phyloP scores from a whole-genome alignment of 2,888 invertebrate species.

The Caenorhabditis panamensis region DNA sequence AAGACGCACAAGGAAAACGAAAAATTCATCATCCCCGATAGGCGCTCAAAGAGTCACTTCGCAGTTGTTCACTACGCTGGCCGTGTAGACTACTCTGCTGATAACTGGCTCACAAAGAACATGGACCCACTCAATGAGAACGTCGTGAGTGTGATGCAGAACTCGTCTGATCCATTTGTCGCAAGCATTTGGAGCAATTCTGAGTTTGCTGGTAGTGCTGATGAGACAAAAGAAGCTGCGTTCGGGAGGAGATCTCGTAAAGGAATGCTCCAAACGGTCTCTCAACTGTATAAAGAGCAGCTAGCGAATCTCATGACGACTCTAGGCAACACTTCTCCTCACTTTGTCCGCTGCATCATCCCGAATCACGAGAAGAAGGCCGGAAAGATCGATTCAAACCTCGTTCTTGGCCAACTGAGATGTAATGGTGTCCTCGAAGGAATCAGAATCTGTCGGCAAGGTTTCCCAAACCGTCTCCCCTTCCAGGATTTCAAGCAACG shows the following conservation, averaged over 20 bases:
- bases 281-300: constrained; percentile 94
- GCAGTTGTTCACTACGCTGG: constrained; percentile 85
- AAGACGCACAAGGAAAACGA: constrained; percentile 95
- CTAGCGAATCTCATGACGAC: constrained; percentile 92
- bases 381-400: constrained; percentile 96
- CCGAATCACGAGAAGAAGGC: constrained; percentile 99
- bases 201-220: constrained; percentile 97
- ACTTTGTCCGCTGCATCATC: constrained; percentile 99
- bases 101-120: constrained; percentile 99
- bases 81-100: constrained; percentile 91
- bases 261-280: constrained; percentile 96
- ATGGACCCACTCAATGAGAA: constrained; percentile 99
- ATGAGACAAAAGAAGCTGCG: constrained; percentile 93
- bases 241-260: constrained; percentile 89
- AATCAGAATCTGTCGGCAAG: constrained; percentile 98
- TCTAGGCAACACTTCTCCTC: constrained; percentile 95
- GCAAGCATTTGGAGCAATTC: constrained; percentile 99
- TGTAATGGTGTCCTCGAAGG: constrained; percentile 99
- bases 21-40: constrained; percentile 90
- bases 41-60: constrained; percentile 88
- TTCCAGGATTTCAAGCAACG: constrained; percentile 95
- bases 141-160: constrained; percentile 94
- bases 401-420: constrained; percentile 96
- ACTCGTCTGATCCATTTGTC: constrained; percentile 94
- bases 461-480: constrained; percentile 98